These are phyloP conservation scores for Thinocorus orbignyianus DNA, from an alignment of 2,113 vertebrate genomes.

Conservation along the genomic window DNA sequence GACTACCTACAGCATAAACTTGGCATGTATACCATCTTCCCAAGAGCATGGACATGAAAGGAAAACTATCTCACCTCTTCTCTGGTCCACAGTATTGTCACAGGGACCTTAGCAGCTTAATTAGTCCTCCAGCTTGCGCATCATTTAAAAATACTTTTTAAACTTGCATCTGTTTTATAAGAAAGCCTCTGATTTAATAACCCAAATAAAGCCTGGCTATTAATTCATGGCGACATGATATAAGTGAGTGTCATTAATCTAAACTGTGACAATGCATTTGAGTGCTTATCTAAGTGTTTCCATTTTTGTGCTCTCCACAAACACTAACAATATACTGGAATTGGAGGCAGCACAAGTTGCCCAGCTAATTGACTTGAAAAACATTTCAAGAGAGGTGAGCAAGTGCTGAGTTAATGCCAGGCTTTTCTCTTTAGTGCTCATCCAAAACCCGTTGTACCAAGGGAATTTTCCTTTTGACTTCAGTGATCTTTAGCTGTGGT, in stretches of 20 bases:
- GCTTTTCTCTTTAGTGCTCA: background rate
- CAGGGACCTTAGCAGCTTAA: background rate
- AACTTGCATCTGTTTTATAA: background rate
- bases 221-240: background rate
- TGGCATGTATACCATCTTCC: background rate
- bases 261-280: background rate
- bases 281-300: background rate
- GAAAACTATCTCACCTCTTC: background rate
- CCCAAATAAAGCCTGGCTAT: background rate
- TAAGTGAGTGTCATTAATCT: constrained; percentile 7
- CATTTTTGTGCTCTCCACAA: background rate
- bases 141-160: background rate
- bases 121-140: background rate
- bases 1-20: background rate
- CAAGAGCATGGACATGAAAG: background rate
- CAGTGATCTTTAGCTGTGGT: background rate
- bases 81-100: background rate
- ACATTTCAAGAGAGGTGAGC: background rate
- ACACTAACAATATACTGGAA: background rate
- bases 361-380: background rate
- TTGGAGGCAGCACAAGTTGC: background rate
- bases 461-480: background rate
- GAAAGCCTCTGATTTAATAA: background rate
- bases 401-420: background rate
- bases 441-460: background rate